These are phyloP conservation scores for Passerina amoena DNA, from an alignment of 2,113 vertebrate genomes.

Conservation along the genomic window DNA sequence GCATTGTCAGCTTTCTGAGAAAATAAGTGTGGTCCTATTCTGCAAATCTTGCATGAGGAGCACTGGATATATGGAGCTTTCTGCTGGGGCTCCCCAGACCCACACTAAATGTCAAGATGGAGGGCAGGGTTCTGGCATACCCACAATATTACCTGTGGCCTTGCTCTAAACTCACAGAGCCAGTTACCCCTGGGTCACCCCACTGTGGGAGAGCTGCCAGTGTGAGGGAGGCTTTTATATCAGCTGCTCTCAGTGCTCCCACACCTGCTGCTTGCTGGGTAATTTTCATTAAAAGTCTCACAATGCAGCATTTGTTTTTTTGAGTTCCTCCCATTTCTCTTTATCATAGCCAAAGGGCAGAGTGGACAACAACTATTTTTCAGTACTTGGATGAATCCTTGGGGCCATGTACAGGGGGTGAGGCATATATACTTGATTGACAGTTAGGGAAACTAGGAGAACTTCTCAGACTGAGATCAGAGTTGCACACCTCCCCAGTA, in stretches of 20 bases:
- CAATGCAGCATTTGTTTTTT: not conserved
- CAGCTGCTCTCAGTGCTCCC: not conserved
- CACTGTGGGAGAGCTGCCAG: not conserved
- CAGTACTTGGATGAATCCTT: not conserved
- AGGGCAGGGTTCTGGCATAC: not conserved
- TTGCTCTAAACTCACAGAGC: not conserved
- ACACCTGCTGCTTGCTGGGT: not conserved
- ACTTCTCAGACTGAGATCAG: not conserved
- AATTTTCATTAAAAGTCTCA: not conserved
- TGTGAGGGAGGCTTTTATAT: not conserved
- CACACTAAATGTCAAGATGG: not conserved
- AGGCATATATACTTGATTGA: not conserved
- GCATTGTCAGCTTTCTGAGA: not conserved
- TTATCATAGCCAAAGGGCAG: not conserved
- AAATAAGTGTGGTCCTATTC: not conserved
- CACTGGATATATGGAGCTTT: not conserved
- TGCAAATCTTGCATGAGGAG: not conserved
- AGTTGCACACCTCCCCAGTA: not conserved
- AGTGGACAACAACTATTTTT: not conserved
- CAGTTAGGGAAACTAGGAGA: not conserved
- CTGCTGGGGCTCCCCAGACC: not conserved
- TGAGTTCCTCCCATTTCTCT: not conserved
- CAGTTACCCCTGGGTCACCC: not conserved
- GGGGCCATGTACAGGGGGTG: rapidly evolving
- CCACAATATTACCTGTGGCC: not conserved